Evolutionary conservation across 2,888 invertebrate species (phyloP), one percentile per base, ranked within the genome.

Genomic region (Hyppa rectilinea): DNA sequence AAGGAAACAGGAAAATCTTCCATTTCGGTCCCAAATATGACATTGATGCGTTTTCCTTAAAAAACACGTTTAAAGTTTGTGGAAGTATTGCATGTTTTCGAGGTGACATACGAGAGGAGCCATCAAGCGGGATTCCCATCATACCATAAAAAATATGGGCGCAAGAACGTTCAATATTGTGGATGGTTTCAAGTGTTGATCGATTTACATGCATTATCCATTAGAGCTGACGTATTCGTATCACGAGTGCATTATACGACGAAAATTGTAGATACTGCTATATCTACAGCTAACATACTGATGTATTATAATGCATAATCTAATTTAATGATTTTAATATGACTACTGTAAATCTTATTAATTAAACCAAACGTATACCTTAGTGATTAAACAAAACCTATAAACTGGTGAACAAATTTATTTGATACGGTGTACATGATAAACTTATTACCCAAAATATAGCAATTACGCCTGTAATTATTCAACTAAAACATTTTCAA

Each of bases 191-290:
- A 68, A 82, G 68, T 79, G 69, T 69, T 82, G 80, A 85, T 83
- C 81, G 85, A 83, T 85, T 82, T 81, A 87, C 88, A 89, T 85
- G 82, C 78, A 82, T 87, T 85, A 86, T 84, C 87, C 88, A 87
- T 89, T 87, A 87, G 75, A 73, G 61, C 68, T 69, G 71, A 73
- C 76, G 71, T 83, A 80, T 82, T 80, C 73, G 68, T 77, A 81
- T 64, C 77, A 76, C 40, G 67, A 66, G 69, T 72, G 29, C 40
- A 65, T 70, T 59, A 52, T 62, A 60, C 34, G 14, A 52, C 53
- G 10, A 61, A 62, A 55, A 63, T 38, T 29, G 14, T 26, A 34
- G 29, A 63, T 49, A 52, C 10, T 17, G 12, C 29, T 34, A 23
- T 74, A 49, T 36, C 2, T 23, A 47, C 31, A 61, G 4, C 14